Evolutionary conservation across 1,140 invertebrate species (phyloP), one percentile per base, ranked within the genome.

Genomic region (Samia ricini): DNA sequence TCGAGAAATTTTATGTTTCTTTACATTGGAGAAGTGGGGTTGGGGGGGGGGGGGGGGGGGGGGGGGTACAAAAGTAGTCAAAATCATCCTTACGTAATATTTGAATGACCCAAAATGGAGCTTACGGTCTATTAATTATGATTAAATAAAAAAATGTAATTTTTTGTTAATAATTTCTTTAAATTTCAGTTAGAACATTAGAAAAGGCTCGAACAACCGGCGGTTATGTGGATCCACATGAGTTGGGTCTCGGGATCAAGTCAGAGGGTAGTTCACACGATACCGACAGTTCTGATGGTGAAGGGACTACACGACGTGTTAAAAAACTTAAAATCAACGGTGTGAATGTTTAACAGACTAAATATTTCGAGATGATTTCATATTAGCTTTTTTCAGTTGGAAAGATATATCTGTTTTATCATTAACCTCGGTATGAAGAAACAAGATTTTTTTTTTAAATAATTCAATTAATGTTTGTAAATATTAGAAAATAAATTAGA

Each of bases 131-230:
- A n/a, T n/a, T n/a, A n/a, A n/a, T n/a, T n/a, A n/a, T n/a, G n/a
- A 4, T 3, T 26, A 26, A 8, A 4, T 8, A 55, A 6, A 24
- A 29, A 24, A 19, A 29, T 26, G 2, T 26, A n/a, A 18, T 33
- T 19, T 42, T 42, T 23, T 52, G 2, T 23, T 21, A 48, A 48
- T 48, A 2, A 48, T 67, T 60, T 55, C 56, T 52, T 56, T 64
- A n/a, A n/a, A 56, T 50, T 91, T 92, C 86, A 94, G 93, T 95
- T 71, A 89, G 93, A 64, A 91, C 92, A 10, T 80, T 95, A 72
- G 94, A 95, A 82, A 94, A 94, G 77, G 93, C 93, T 0, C 91
- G 93, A 76, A 91, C 91, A 20, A 94, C 93, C 15, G 93, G 94
- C 2, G 93, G 93, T 72, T 94, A 92, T 77, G 91, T 93, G 69